Base-by-base conservation (phyloP, 2,797 vertebrate species). In the Etheostoma nigrum region DNA sequence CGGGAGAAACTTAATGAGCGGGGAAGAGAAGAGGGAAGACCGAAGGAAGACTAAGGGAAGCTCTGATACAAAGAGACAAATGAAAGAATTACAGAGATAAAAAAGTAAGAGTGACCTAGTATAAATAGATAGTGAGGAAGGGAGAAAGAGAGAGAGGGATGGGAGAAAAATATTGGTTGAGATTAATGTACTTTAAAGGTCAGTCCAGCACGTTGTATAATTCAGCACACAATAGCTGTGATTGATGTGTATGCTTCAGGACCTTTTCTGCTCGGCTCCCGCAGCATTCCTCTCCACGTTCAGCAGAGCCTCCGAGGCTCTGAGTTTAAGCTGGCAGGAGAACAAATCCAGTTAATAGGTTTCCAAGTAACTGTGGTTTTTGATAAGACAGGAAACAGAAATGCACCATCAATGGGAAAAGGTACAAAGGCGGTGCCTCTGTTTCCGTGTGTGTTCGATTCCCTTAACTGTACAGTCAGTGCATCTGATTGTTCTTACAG, bases 121-220 rank as follows among this genome's bases (percentile, higher is more conserved):
- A 83, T 86, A 89, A 90, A 91, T 82, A 89, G 92, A 92, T 88
- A 86, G 79, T 0, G 30, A 57, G 45, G 36, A 78, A 33, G 33
- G 58, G 73, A 70, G 58, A 83, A 67, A 36, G 71, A 87, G 63
- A 69, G 79, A 86, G 88, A 86, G 86, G 90, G 91, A 90, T 86
- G 85, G 90, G 79, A 90, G 88, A 87, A 92, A 91, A 91, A 93
- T 92, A 92, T 91, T 92, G 91, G 90, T 91, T 83, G 92, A 91
- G 91, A 93, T 93, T 92, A 93, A 95, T 95, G 90, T 91, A 92
- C 92, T 93, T 89, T 89, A 95, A 95, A 96, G 94, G 93, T 95
- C 94, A 95, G 88, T 90, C 82, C 91, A 83, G 90, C 92, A 87
- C 87, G 92, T 92, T 92, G 91, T 94, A 93, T 94, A 94, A 95